Evolutionary conservation across 2,888 invertebrate genomes (phyloP), one percentile per base, ranked within the genome.

Genomic region (Drosophila nr. fundita): DNA sequence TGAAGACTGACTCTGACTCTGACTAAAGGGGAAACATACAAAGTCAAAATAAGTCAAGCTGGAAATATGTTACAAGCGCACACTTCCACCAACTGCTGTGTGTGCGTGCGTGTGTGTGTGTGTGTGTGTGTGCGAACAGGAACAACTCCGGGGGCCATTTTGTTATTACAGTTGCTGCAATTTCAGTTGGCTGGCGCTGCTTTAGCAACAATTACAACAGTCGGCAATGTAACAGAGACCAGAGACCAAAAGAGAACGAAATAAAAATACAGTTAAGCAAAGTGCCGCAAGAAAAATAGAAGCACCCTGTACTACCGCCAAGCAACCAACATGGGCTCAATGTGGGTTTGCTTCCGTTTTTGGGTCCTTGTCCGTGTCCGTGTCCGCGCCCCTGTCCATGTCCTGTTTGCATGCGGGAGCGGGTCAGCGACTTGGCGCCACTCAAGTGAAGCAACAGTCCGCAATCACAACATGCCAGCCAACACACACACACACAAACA

Each of bases 31-130:
- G 67, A 68, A 68, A 68, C 70, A 73, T 62, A 67, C 73, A 80
- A 80, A 85, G 89, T 89, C 84, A 81, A 86, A 83, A 89, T 81
- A 89, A 89, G 89, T 86, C 84, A 88, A 88, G 89, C 74, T 85
- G 80, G 79, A 81, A 83, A 89, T 86, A 86, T 89, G 86, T 78
- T 73, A 82, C 80, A 77, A 61, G 63, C 69, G 65, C 67, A 60
- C 64, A 77, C 62, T 77, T 64, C 52, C 34, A 55, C 48, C 18
- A 15, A 45, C 48, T 24, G 21, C 36, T n/a, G 15, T 30, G 15
- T 40, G 32, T 29, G 55, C 49, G 11, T 34, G 27, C 52, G 62
- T 57, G 65, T 29, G 11, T 38, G 36, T 59, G 57, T 45, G 60
- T 29, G 42, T 38, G 30, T 65, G 64, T 36, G 45, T 63, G 65